A percentile compares a stretch with the other conserved stretches of the same genome.
These are phyloP conservation scores for Armadillidium nasatum DNA, from an alignment of 1,140 invertebrate genomes.

Conservation along the genomic window DNA sequence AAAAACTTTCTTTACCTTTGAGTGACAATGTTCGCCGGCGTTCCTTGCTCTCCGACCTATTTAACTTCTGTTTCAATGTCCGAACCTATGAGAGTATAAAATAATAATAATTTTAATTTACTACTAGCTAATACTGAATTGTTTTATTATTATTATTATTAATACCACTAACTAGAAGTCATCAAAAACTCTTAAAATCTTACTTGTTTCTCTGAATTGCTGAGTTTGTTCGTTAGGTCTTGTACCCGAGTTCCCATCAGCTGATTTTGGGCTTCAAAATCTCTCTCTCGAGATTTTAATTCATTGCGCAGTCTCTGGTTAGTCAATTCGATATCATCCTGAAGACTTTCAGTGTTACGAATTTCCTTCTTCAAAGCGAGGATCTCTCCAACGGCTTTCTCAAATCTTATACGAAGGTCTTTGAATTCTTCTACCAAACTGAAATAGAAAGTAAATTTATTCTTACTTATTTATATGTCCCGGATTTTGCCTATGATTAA, in stretches of 20 bases:
- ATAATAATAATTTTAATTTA: too few relatives aligned
- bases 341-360: slow-evolving; percentile 69
- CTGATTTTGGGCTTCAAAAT: slow-evolving; percentile 66
- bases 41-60: slow-evolving; percentile 69
- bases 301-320: slow-evolving; percentile 69
- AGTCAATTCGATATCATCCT: slow-evolving; percentile 71
- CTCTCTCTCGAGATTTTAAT: slow-evolving; percentile 61
- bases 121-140: too few relatives aligned
- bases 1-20: slow-evolving; percentile 68
- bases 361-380: slow-evolving; percentile 73
- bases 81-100: slow-evolving; percentile 48
- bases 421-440: not conserved
- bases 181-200: not conserved
- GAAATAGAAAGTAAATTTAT: not conserved
- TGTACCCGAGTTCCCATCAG: slow-evolving; percentile 77
- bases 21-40: slow-evolving; percentile 72
- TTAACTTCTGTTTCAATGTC: slow-evolving; percentile 69
- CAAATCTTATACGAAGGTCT: slow-evolving; percentile 63
- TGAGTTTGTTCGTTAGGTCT: slow-evolving; percentile 74
- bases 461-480: too few relatives aligned
- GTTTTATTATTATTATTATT: too few relatives aligned
- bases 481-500: too few relatives aligned
- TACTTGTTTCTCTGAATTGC: slow-evolving; percentile 74
- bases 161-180: not conserved
- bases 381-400: slow-evolving; percentile 76